Conservation (phyloP, 2,797 vertebrate species). For the Pangasius djambal region DNA sequence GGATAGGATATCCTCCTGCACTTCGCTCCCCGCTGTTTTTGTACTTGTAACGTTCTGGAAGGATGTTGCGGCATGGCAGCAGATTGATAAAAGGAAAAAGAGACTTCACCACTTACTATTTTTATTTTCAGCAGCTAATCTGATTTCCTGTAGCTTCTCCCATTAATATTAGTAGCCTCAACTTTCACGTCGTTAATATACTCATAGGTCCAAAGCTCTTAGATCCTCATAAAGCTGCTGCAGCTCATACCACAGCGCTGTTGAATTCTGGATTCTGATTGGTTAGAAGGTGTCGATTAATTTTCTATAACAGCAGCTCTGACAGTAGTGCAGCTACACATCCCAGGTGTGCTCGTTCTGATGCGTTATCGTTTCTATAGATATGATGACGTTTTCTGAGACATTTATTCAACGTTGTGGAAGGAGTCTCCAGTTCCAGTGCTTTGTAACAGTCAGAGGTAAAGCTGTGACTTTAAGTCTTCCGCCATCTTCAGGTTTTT, state of each 20-base stretch:
- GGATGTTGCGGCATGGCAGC: not conserved
- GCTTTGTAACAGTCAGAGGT: no score
- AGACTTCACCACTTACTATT: not conserved
- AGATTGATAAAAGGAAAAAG: not conserved
- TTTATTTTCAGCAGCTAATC: not conserved
- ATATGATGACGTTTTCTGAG: not conserved
- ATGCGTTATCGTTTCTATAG: not conserved
- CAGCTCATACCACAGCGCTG: not conserved
- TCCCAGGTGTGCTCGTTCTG: not conserved
- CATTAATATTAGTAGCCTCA: not conserved
- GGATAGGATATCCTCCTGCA: constrained; percentile 29
- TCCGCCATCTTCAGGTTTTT: not conserved
- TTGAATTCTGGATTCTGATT: not conserved
- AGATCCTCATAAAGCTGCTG: not conserved
- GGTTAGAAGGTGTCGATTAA: not conserved
- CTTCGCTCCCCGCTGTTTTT: constrained; percentile 8
- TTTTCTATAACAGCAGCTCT: not conserved
- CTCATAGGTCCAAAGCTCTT: not conserved
- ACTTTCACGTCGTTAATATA: not conserved
- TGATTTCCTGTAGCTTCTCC: not conserved
- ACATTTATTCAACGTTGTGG: no score
- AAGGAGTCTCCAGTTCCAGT: not conserved
- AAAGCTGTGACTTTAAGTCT: no score
- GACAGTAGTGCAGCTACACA: not conserved
- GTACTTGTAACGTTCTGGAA: not conserved